Conservation (phyloP, 2,797 vertebrate genomes). For the Anomalospiza imberbis region DNA sequence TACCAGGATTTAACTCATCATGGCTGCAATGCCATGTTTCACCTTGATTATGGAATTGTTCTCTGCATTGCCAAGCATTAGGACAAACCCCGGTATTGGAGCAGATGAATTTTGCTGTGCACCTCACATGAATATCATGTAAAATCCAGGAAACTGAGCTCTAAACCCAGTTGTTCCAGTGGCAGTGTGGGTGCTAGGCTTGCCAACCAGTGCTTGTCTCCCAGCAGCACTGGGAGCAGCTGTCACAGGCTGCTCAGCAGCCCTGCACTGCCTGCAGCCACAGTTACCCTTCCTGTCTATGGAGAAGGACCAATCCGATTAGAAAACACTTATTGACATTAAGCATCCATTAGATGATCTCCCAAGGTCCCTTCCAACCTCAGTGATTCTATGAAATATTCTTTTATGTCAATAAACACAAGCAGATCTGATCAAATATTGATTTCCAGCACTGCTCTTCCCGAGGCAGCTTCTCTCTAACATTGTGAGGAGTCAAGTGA, state of each 20-base stretch:
- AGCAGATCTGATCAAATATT: slow-evolving; percentile 59
- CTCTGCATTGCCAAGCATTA: neutral
- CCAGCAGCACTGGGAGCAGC: neutral
- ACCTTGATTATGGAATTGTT: neutral
- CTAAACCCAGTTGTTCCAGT: neutral
- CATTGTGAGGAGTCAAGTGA: neutral
- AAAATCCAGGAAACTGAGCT: neutral
- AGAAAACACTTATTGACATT: slow-evolving; percentile 43
- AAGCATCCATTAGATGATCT: slow-evolving; percentile 26
- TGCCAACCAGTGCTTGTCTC: neutral
- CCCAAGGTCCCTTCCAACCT: slow-evolving; percentile 19
- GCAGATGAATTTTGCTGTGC: neutral
- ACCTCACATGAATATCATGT: accelerated
- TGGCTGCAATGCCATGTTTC: neutral
- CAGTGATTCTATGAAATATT: slow-evolving; percentile 38
- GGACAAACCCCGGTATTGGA: neutral
- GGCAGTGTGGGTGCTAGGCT: neutral
- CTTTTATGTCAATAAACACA: slow-evolving; percentile 48
- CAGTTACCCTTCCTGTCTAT: neutral
- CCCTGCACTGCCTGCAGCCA: neutral
- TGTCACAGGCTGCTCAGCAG: neutral
- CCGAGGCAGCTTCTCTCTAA: neutral
- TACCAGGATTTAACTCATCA: neutral
- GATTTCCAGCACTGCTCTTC: slow-evolving; percentile 26
- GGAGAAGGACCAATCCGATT: slow-evolving; percentile 9